Conservation (phyloP, 1,140 invertebrate genomes). For the Mycetomoellerius zeteki region DNA sequence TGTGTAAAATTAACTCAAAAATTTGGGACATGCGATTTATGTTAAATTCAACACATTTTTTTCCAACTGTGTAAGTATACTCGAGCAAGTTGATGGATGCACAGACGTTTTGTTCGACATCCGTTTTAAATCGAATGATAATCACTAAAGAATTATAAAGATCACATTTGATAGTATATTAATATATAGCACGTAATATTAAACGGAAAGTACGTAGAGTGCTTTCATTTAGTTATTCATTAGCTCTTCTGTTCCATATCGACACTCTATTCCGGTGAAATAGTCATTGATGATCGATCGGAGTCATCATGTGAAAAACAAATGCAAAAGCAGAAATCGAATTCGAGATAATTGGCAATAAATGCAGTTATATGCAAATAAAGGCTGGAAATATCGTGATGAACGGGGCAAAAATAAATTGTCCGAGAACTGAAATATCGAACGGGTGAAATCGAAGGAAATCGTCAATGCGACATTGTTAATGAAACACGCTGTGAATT, state of each 20-base stretch:
- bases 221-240: background rate
- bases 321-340: conserved; percentile 4
- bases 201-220: background rate
- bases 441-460: conserved; percentile 27
- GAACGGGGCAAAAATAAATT: conserved; percentile 31
- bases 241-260: background rate
- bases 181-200: conserved; percentile 15
- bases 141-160: conserved; percentile 8
- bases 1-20: too few species aligned
- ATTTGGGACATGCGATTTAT: too few species aligned
- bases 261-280: background rate
- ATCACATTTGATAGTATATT: background rate
- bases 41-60: too few species aligned
- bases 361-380: conserved; percentile 33
- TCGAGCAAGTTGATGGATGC: conserved; percentile 8
- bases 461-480: background rate
- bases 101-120: background rate
- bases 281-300: background rate
- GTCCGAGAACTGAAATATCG: conserved; percentile 13
- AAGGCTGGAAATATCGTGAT: conserved; percentile 23
- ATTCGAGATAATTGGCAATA: conserved; percentile 45
- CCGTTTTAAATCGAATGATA: background rate
- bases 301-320: background rate
- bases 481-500: conserved; percentile 26
- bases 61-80: too few species aligned